A percentile compares a stretch with the other conserved stretches of the same genome.
Conservation (phyloP, 2,888 invertebrate genomes). For the Meandrusa payeni region DNA sequence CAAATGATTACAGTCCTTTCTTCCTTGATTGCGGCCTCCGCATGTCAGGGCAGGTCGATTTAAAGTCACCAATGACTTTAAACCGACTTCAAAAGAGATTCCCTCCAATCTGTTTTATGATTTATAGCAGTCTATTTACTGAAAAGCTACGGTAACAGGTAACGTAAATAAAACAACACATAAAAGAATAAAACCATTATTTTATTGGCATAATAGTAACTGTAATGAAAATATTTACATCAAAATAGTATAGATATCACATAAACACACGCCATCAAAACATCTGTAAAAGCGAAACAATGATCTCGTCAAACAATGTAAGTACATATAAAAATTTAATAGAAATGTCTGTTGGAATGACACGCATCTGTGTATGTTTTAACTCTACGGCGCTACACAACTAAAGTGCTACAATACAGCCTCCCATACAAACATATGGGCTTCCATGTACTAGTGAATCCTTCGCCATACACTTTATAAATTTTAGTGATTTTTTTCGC, state of each 20-base stretch:
- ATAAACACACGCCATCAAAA: slow-evolving; percentile 72
- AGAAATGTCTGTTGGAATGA: slow-evolving; percentile 61
- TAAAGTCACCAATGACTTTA: too few species aligned
- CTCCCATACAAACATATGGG: too few species aligned
- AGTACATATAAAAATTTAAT: slow-evolving; percentile 45
- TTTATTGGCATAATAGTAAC: slow-evolving; percentile 71
- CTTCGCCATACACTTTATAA: too few species aligned
- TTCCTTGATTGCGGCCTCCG: too few species aligned
- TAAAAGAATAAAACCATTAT: slow-evolving; percentile 76
- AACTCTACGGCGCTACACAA: neutral
- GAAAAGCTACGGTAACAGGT: too few species aligned
- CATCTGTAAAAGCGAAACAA: slow-evolving; percentile 57
- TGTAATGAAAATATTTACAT: slow-evolving; percentile 71
- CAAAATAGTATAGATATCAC: slow-evolving; percentile 71
- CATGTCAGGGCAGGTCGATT: too few species aligned
- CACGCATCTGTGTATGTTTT: slow-evolving; percentile 28
- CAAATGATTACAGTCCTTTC: too few species aligned
- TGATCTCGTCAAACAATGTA: slow-evolving; percentile 40
- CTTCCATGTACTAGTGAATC: too few species aligned
- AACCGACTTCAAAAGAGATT: too few species aligned
- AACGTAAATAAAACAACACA: slow-evolving; percentile 27
- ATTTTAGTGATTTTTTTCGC: too few species aligned
- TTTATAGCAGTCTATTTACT: too few species aligned
- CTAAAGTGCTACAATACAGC: neutral
- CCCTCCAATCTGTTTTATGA: too few species aligned